Conservation (phyloP, 2,888 invertebrate species). For the Drosophila infuscata region DNA sequence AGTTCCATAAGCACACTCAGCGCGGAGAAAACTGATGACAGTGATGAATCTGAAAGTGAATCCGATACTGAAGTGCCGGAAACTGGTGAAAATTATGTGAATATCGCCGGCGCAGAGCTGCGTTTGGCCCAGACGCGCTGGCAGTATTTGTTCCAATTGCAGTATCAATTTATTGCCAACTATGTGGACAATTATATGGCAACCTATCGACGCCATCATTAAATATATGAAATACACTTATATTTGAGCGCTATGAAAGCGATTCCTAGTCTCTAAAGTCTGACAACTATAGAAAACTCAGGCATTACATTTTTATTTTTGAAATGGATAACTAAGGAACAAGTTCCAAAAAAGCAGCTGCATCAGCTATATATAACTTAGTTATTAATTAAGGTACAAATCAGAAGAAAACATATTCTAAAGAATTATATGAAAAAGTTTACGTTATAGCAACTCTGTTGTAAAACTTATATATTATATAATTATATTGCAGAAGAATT, state of each 20-base stretch:
- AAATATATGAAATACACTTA: conserved; percentile 7
- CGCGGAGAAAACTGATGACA: conserved; percentile 16
- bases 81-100: not conserved
- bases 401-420: conserved; percentile 28
- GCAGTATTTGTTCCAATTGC: conserved; percentile 43
- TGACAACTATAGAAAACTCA: conserved; percentile 45
- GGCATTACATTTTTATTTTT: conserved; percentile 30
- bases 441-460: conserved; percentile 9
- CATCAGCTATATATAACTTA: conserved; percentile 39
- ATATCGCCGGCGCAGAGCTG: conserved; percentile 6
- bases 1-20: conserved; percentile 9
- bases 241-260: conserved; percentile 39
- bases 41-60: conserved; percentile 17
- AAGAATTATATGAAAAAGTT: conserved; percentile 8
- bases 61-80: conserved; percentile 10
- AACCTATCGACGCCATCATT: conserved; percentile 6
- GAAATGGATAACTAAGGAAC: conserved; percentile 17
- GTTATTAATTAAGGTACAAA: conserved; percentile 26
- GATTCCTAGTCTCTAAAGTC: conserved; percentile 55
- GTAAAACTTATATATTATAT: conserved; percentile 4
- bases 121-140: conserved; percentile 34
- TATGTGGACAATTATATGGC: conserved; percentile 47
- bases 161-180: conserved; percentile 57
- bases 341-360: conserved; percentile 42
- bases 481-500: conserved; percentile 37